Base-by-base conservation (phyloP, 2,888 invertebrate genomes). In the Cetonia aurata region DNA sequence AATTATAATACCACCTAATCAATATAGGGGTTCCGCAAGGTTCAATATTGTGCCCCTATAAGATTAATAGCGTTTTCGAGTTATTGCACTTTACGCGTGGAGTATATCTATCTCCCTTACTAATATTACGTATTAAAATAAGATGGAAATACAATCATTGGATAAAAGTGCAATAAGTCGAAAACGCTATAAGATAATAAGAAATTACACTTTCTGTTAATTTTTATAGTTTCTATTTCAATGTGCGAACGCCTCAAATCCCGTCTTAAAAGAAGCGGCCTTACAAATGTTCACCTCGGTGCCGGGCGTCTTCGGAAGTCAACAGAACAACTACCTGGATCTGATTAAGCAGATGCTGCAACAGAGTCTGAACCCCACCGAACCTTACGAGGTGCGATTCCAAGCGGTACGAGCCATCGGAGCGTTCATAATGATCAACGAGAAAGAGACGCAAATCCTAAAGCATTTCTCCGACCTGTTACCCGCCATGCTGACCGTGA, bases 231-330 rank as follows among this genome's bases (percentile, higher is more conserved):
- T 98, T 83, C 88, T 99, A 81, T 99, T 98, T 85, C 95, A 96
- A 83, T 96, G 96, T 85, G 96, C 96, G 60, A 94, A 91, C 83
- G 93, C 96, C 50, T 89, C 92, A 56, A 91, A 93, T 79, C 88
- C 94, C 31, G 90, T 92, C 74, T 88, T 97, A 71, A 96, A 96
- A 85, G 98, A 98, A 84, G 93, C 95, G 76, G 97, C 98, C 48
- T 90, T 99, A 68, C 91, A 96, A 77, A 96, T 99, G 88, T 97
- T 99, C 81, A 93, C 96, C 75, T 91, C 95, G 78, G 96, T 98
- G 42, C 99, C 99, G 25, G 96, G 96, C 44, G 94, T 99, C 67
- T 99, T 99, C 88, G 99, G 99, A 46, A 96, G 96, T 83, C 94
- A 96, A 81, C 97, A 99, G 83, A 89, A 90, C 74, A 93, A 95